Conservation (phyloP, 2,888 invertebrate genomes). For the Oscheius onirici region DNA sequence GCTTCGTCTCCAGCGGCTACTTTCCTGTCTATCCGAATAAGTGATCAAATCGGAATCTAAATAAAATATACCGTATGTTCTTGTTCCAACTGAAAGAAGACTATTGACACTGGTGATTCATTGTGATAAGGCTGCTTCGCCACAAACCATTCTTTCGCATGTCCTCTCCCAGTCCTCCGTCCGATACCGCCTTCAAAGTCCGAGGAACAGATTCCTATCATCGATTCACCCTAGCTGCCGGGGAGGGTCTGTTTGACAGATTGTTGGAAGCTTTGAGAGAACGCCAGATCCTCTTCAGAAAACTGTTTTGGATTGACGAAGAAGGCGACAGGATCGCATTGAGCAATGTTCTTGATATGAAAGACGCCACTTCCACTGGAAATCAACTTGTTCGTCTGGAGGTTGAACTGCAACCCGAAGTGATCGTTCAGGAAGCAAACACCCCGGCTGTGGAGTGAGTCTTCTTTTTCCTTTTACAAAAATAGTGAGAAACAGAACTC, state of each 20-base stretch:
- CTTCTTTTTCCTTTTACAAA: no score
- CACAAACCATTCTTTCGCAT: no score
- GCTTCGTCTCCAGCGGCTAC: background rate
- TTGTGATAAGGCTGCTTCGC: no score
- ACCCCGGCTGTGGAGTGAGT: no score
- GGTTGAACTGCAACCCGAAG: background rate
- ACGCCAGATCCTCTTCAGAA: background rate
- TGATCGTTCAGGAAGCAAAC: background rate
- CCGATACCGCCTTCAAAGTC: background rate
- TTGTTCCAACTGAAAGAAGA: no score
- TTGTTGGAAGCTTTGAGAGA: background rate
- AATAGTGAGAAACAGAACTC: no score
- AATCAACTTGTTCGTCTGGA: background rate
- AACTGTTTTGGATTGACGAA: conserved; percentile 6
- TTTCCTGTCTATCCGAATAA: background rate
- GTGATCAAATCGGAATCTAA: background rate
- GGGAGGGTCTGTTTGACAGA: background rate
- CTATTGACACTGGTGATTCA: no score
- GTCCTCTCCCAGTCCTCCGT: no score
- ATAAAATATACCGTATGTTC: no score
- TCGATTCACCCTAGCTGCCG: background rate
- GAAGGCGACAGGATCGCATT: background rate
- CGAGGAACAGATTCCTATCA: background rate
- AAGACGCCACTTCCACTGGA: background rate
- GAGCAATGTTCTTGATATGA: background rate